Conservation (phyloP, 2,888 invertebrate genomes). For the Rhamnusium bicolor region DNA sequence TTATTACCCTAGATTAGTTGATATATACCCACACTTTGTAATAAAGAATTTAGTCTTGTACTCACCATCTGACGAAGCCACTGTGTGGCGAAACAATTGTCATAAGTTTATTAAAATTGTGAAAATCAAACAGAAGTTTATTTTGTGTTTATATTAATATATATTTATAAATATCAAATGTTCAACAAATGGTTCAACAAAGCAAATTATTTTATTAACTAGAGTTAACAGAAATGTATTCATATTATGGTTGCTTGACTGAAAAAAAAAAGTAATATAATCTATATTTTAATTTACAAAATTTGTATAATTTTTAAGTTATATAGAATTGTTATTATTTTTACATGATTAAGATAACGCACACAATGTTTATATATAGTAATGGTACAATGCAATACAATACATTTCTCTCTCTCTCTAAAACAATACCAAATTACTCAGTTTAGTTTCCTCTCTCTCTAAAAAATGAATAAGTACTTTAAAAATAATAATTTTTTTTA, state of each 20-base stretch:
- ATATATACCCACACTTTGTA: no score
- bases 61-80: no score
- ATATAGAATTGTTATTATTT: background rate
- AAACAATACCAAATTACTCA: background rate
- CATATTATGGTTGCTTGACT: background rate
- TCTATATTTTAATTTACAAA: background rate
- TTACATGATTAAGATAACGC: background rate
- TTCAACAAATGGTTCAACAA: background rate
- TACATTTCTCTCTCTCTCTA: background rate
- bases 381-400: no score
- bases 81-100: no score
- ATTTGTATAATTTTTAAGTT: background rate
- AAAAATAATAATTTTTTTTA: slow-evolving; percentile 14
- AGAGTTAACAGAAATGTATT: background rate
- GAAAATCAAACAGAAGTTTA: no score
- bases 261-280: background rate
- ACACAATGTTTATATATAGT: background rate
- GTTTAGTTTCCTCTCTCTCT: background rate
- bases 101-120: no score
- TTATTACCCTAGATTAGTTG: no score
- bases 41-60: no score
- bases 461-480: no score
- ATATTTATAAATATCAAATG: no score
- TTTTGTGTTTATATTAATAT: no score
- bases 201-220: background rate